A percentile compares a stretch with the other conserved stretches of the same genome.
Conservation (phyloP, 2,888 invertebrate species). For the Erynnis tages region DNA sequence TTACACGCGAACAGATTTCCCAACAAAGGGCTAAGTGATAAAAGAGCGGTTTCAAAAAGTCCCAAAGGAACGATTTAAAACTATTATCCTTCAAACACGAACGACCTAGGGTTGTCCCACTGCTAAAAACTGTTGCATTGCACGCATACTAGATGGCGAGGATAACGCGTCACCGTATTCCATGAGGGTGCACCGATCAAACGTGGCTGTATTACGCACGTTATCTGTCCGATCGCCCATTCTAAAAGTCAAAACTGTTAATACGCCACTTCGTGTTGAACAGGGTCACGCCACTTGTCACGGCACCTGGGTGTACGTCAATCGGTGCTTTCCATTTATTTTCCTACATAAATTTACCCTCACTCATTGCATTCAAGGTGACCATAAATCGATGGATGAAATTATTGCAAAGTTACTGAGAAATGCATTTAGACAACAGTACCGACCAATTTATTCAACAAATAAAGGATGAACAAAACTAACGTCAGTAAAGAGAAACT, state of each 20-base stretch:
- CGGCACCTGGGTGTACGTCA: constrained; percentile 37
- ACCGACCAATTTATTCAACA: too few species aligned
- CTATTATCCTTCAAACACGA: constrained; percentile 19
- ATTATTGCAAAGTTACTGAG: constrained; percentile 7
- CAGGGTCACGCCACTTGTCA: constrained; percentile 43
- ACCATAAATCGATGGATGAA: constrained; percentile 5
- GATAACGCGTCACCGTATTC: constrained; percentile 44
- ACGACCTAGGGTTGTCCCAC: constrained; percentile 38
- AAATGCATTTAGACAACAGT: too few species aligned
- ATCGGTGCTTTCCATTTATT: constrained; percentile 16
- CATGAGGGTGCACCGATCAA: constrained; percentile 49
- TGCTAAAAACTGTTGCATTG: constrained; percentile 37
- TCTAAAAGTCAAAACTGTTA: constrained; percentile 57
- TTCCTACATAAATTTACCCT: constrained; percentile 16
- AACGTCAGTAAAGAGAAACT: too few species aligned
- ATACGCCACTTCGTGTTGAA: constrained; percentile 44
- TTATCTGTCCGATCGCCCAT: constrained; percentile 58
- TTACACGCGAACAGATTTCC: not conserved
- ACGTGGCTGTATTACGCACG: constrained; percentile 40
- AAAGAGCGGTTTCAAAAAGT: constrained; percentile 2
- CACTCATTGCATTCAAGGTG: constrained; percentile 10
- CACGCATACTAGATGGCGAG: constrained; percentile 44
- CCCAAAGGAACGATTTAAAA: constrained; percentile 23
- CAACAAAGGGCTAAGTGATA: constrained; percentile 7
- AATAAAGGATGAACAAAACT: too few species aligned